Percentiles rank a stretch among this genome's conserved stretches.
These are phyloP conservation scores for Pedionomus torquatus DNA, from an alignment of 2,113 vertebrate species.

Conservation along the genomic window DNA sequence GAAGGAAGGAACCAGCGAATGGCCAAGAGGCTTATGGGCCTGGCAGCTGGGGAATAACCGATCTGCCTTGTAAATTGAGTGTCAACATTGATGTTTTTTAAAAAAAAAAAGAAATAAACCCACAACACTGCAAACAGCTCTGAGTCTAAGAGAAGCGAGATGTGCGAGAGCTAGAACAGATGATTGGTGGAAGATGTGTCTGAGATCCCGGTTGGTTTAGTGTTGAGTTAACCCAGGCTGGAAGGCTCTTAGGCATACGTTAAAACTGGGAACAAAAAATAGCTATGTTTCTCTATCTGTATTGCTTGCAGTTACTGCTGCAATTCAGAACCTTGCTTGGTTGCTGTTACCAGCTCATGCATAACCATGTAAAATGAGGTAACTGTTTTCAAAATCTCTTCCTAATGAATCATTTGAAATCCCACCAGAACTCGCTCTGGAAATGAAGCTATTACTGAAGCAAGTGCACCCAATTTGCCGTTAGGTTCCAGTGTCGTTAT, in stretches of 20 bases:
- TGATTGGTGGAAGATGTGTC: not conserved
- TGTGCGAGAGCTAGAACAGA: not conserved
- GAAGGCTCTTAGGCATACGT: not conserved
- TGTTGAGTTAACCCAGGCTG: not conserved
- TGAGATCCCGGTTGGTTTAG: not conserved
- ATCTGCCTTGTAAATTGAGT: not conserved
- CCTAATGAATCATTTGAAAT: not conserved
- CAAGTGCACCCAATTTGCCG: not conserved
- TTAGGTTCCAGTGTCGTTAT: not conserved
- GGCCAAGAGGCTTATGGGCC: not conserved
- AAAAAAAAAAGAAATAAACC: not conserved
- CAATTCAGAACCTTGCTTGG: not conserved
- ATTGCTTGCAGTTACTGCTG: not conserved
- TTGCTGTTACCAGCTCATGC: not conserved
- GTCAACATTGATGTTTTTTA: not conserved
- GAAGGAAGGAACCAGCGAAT: not conserved
- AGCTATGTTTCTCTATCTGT: not conserved
- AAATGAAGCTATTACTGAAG: not conserved
- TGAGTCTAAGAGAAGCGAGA: not conserved
- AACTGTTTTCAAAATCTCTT: not conserved
- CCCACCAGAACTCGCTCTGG: not conserved
- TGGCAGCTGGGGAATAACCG: not conserved
- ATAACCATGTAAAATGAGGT: not conserved
- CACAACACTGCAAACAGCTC: not conserved
- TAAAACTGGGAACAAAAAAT: not conserved